phyloP scores from a whole-genome alignment of 1,140 invertebrate species.

The Lithobius niger region DNA sequence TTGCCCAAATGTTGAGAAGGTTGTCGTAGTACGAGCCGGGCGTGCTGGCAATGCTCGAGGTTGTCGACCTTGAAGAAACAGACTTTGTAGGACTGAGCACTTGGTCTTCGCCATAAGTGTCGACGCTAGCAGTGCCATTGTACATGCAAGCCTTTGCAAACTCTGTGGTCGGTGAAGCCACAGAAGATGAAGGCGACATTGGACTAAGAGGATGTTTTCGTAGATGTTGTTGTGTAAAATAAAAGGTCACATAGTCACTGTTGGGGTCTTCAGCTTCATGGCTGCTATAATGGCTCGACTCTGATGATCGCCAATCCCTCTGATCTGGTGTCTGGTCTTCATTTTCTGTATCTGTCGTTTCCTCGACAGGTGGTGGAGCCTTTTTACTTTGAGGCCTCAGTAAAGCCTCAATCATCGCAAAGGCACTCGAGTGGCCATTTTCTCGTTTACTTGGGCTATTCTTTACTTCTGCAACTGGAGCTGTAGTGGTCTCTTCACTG shows the following conservation, averaged over 20 bases:
- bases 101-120: no score
- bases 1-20: conserved; percentile 35
- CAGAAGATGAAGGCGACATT: not conserved
- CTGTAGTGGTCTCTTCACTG: no score
- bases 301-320: conserved; percentile 5
- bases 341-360: conserved; percentile 37
- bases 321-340: conserved; percentile 29
- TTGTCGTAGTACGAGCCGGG: conserved; percentile 33
- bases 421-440: not conserved
- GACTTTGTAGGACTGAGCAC: not conserved
- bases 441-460: not conserved
- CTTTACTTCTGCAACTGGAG: no score
- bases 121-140: no score
- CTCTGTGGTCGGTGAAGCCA: not conserved
- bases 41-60: not conserved
- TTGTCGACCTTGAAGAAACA: not conserved
- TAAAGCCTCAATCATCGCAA: not conserved
- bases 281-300: not conserved
- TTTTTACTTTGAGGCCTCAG: not conserved
- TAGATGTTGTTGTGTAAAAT: conserved; percentile 17
- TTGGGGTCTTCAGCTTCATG: conserved; percentile 20
- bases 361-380: conserved; percentile 23
- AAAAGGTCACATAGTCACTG: conserved; percentile 23
- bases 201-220: conserved; percentile 3
- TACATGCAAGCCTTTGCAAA: not conserved